Evolutionary conservation across 2,797 vertebrate species (phyloP).

Genomic region (Rhinella marina): DNA sequence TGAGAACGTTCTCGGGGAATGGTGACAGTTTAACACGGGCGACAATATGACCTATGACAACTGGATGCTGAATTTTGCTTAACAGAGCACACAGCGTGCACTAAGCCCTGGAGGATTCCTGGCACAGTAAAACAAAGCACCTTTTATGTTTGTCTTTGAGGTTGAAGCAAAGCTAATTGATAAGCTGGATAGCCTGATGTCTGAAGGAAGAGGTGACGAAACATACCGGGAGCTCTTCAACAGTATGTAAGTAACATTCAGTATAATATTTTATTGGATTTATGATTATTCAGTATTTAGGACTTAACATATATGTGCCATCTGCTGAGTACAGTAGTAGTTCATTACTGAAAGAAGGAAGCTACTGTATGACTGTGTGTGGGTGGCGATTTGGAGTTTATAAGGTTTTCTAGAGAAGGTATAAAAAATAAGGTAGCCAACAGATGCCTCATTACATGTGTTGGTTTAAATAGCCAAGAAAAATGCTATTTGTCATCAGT

Average conservation of each 20-base stretch:
- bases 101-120: slow-evolving; percentile 61
- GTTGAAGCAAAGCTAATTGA: slow-evolving; percentile 98
- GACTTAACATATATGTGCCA: neutral
- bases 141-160: slow-evolving; percentile 75
- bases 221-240: slow-evolving; percentile 95
- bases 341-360: slow-evolving; percentile 60
- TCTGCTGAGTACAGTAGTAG: slow-evolving; percentile 31
- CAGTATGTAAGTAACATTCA: slow-evolving; percentile 84
- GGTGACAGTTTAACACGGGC: slow-evolving; percentile 64
- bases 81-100: slow-evolving; percentile 54
- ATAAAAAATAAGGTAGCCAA: slow-evolving; percentile 52
- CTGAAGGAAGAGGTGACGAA: slow-evolving; percentile 97
- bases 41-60: slow-evolving; percentile 65
- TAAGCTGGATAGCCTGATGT: slow-evolving; percentile 98
- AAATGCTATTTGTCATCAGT: slow-evolving; percentile 39
- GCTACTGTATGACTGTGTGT: slow-evolving; percentile 50
- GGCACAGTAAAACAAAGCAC: slow-evolving; percentile 61
- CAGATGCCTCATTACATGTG: slow-evolving; percentile 52
- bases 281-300: slow-evolving; percentile 10
- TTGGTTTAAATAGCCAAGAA: slow-evolving; percentile 41
- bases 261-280: slow-evolving; percentile 35
- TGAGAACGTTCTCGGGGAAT: slow-evolving; percentile 60
- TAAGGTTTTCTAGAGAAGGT: slow-evolving; percentile 51
- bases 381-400: slow-evolving; percentile 28
- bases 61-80: slow-evolving; percentile 61